Percentiles rank a stretch among this genome's conserved stretches.
phyloP scores from a whole-genome alignment of 2,113 vertebrate species.

The Ptyas mucosa region DNA sequence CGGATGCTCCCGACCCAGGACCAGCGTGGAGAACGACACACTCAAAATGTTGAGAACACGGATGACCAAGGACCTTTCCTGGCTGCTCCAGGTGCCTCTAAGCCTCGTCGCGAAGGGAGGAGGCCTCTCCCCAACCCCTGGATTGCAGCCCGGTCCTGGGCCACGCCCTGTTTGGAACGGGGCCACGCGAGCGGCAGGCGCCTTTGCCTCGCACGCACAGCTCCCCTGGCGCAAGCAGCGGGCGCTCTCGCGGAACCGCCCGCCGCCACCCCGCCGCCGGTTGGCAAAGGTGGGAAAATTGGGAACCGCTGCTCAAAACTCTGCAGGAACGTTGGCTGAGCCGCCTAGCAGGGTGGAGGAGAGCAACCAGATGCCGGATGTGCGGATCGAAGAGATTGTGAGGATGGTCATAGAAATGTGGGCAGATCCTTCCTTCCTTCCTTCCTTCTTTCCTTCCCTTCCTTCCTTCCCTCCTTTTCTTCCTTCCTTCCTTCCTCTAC shows the following conservation, averaged over 20 bases:
- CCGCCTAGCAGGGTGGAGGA: not conserved
- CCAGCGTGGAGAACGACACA: rapidly evolving
- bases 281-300: no score
- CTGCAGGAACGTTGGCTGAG: not conserved
- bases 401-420: not conserved
- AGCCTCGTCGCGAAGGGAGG: no score
- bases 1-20: rapidly evolving
- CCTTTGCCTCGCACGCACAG: no score
- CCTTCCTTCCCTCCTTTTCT: not conserved
- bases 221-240: no score
- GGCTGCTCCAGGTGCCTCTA: not conserved
- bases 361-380: not conserved
- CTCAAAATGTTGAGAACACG: not conserved
- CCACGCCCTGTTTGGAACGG: no score
- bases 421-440: not conserved
- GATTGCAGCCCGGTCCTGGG: no score
- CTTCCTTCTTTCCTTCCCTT: not conserved
- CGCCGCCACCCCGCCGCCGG: rapidly evolving
- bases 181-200: no score
- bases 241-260: no score
- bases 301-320: not conserved
- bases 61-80: not conserved
- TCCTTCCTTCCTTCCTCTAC: not conserved
- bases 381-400: not conserved
- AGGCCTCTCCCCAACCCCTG: no score